phyloP scores from a whole-genome alignment of 2,113 vertebrate species.

The Xyrauchen texanus region DNA sequence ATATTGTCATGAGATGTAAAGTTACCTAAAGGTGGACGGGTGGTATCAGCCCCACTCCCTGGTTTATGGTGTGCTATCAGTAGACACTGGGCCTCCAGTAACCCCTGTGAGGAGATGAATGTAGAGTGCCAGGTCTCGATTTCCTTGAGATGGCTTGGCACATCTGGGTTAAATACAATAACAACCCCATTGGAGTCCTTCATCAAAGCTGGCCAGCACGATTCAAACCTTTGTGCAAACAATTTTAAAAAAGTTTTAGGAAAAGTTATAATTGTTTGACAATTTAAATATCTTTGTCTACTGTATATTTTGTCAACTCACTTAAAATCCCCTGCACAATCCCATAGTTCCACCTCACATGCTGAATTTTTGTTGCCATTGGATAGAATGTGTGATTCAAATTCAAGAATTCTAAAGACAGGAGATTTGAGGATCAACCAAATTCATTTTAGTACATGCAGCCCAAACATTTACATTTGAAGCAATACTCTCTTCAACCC shows the following conservation, averaged over 20 bases:
- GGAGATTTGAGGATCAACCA: background rate
- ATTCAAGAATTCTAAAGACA: conserved; percentile 89
- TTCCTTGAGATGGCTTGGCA: conserved; percentile 89
- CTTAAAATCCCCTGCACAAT: conserved; percentile 92
- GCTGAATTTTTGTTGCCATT: conserved; percentile 70
- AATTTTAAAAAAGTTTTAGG: background rate
- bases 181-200: conserved; percentile 89
- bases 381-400: conserved; percentile 79
- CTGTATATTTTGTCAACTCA: conserved; percentile 62
- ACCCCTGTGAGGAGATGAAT: conserved; percentile 84
- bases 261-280: background rate
- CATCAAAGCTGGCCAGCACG: conserved; percentile 94
- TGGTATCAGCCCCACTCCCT: conserved; percentile 71
- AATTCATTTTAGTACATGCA: background rate
- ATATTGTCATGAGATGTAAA: background rate
- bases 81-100: conserved; percentile 88
- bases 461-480: background rate
- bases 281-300: too few relatives aligned
- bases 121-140: conserved; percentile 87
- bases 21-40: conserved; percentile 80
- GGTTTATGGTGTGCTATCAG: conserved; percentile 94
- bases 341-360: conserved; percentile 93
- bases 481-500: background rate
- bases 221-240: conserved; percentile 81
- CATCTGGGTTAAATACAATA: conserved; percentile 88